Evolutionary conservation across 2,797 vertebrate species (phyloP).

Genomic region (Fistularia tabacaria): DNA sequence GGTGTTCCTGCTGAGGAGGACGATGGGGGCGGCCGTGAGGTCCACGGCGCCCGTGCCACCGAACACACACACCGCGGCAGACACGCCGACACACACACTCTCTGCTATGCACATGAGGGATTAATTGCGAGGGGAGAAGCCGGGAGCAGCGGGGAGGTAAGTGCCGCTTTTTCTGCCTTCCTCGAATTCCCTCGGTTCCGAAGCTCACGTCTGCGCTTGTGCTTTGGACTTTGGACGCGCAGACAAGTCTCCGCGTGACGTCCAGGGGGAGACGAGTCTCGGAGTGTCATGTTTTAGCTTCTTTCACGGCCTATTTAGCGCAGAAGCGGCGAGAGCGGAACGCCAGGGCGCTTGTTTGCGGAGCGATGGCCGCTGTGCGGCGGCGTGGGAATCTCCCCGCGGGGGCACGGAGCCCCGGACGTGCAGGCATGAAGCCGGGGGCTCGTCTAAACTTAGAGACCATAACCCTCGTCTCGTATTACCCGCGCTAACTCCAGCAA

Average conservation of each 20-base stretch:
- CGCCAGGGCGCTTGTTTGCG: slow-evolving; percentile 10
- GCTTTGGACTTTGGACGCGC: slow-evolving; percentile 49
- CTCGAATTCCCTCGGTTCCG: neutral
- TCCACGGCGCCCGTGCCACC: slow-evolving; percentile 14
- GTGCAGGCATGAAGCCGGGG: slow-evolving; percentile 57
- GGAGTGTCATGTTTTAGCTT: too few species aligned
- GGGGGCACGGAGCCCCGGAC: slow-evolving; percentile 48
- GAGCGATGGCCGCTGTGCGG: slow-evolving; percentile 20
- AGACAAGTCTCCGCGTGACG: too few species aligned
- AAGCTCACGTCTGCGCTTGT: slow-evolving; percentile 10
- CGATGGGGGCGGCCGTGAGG: slow-evolving; percentile 25
- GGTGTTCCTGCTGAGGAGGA: slow-evolving; percentile 8
- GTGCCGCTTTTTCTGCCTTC: slow-evolving; percentile 9
- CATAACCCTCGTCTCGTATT: slow-evolving; percentile 63
- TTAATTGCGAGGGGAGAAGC: slow-evolving; percentile 43
- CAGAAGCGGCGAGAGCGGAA: too few species aligned
- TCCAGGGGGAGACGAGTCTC: too few species aligned
- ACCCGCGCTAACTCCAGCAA: slow-evolving; percentile 41
- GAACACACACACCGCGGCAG: neutral
- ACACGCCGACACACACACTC: slow-evolving; percentile 15
- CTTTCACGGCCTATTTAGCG: too few species aligned
- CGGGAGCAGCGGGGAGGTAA: slow-evolving; percentile 59
- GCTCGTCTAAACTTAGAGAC: slow-evolving; percentile 76
- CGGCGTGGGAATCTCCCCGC: slow-evolving; percentile 60
- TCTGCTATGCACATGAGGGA: slow-evolving; percentile 44